A percentile compares a stretch with the other conserved stretches of the same genome.
Evolutionary conservation across 2,113 vertebrate genomes (phyloP).

Genomic region (Cathartes aura): DNA sequence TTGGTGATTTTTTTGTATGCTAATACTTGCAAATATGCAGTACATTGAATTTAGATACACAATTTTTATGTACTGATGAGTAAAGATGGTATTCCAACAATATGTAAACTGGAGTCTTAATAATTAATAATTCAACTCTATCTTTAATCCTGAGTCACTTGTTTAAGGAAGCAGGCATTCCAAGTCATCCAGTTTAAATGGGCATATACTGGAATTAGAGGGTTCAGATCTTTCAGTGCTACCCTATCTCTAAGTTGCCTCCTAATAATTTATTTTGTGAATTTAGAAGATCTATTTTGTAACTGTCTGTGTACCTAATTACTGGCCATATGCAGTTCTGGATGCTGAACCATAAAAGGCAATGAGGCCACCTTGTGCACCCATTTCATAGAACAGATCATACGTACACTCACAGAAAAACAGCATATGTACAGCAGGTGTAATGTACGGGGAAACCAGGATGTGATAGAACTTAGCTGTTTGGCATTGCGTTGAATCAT

Average conservation of each 20-base stretch:
- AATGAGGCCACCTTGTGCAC: not conserved
- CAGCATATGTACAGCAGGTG: not conserved
- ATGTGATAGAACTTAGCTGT: not conserved
- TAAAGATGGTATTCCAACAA: not conserved
- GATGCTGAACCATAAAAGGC: not conserved
- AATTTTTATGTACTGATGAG: not conserved
- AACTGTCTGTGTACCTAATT: not conserved
- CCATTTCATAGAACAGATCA: not conserved
- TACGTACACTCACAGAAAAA: not conserved
- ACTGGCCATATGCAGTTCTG: not conserved
- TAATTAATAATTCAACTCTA: not conserved
- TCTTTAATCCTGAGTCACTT: not conserved
- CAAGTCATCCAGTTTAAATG: not conserved
- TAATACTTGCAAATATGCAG: not conserved
- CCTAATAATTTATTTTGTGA: not conserved
- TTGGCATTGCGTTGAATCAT: not conserved
- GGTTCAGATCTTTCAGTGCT: not conserved
- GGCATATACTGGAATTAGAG: not conserved
- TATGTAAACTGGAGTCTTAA: not conserved
- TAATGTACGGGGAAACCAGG: not conserved
- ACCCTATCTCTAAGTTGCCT: not conserved
- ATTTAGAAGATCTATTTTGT: not conserved
- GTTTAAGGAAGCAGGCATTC: not conserved
- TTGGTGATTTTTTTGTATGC: not conserved
- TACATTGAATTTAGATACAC: not conserved